phyloP scores from a whole-genome alignment of 2,888 invertebrate species.

The Mesorhabditis spiculigera region DNA sequence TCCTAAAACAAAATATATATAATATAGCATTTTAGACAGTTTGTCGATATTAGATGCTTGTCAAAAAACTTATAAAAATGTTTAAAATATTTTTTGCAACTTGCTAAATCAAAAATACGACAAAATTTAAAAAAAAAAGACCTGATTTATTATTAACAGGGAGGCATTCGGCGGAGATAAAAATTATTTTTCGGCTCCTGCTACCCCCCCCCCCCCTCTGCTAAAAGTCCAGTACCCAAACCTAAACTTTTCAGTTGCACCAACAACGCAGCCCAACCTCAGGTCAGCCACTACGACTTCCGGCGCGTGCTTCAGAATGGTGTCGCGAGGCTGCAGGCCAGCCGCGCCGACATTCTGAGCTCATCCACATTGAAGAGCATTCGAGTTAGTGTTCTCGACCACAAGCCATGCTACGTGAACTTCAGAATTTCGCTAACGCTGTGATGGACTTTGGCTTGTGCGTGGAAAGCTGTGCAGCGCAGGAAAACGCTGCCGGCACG shows the following conservation, averaged over 20 bases:
- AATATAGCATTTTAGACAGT: too few species aligned
- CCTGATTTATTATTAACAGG: too few species aligned
- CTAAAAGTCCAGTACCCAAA: too few species aligned
- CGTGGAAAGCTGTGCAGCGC: constrained; percentile 5
- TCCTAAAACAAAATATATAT: too few species aligned
- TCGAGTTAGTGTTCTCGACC: not conserved
- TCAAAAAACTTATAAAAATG: too few species aligned
- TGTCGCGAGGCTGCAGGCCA: not conserved
- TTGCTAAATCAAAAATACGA: too few species aligned
- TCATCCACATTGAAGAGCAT: not conserved
- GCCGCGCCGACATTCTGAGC: not conserved
- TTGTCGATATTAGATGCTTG: too few species aligned
- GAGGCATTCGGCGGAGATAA: too few species aligned
- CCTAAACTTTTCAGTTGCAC: not conserved
- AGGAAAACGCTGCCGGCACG: constrained; percentile 4
- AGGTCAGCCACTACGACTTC: not conserved
- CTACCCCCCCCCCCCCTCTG: too few species aligned
- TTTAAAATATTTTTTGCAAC: too few species aligned
- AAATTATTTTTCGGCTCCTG: too few species aligned
- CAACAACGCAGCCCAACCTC: not conserved
- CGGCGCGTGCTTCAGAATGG: not conserved
- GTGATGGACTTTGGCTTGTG: not conserved
- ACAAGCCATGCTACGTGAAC: not conserved
- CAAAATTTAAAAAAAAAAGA: too few species aligned
- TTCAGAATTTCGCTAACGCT: constrained; percentile 4